Percentiles rank a stretch among this genome's conserved stretches.
Conservation (phyloP, 2,113 vertebrate species). For the Carlito syrichta region DNA sequence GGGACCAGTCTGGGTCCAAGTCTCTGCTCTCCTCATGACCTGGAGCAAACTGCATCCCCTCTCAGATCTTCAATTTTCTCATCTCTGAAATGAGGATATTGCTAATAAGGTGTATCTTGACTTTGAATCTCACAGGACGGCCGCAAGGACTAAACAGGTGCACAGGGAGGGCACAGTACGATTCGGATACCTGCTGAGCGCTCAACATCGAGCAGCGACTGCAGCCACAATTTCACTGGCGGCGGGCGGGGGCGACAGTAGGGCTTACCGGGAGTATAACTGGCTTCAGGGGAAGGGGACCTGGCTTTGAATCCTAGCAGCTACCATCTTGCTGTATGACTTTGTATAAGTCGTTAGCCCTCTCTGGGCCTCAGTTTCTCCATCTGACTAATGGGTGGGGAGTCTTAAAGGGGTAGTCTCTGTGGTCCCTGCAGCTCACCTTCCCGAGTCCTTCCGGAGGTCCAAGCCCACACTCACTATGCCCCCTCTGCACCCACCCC, state of each 20-base stretch:
- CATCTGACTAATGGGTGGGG: not conserved
- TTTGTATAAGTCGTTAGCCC: not conserved
- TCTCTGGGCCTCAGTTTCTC: not conserved
- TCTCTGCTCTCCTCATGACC: not conserved
- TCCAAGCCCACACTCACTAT: not conserved
- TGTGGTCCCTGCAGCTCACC: not conserved
- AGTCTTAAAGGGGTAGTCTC: not conserved
- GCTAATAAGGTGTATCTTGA: not conserved
- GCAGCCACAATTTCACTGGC: not conserved
- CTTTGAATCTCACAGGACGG: not conserved
- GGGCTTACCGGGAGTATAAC: not conserved
- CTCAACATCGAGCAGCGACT: accelerated
- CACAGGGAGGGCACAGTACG: accelerated
- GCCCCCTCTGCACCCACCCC: not conserved
- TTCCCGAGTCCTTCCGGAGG: not conserved
- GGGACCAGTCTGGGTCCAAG: not conserved
- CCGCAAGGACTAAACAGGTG: not conserved
- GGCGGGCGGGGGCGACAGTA: not conserved
- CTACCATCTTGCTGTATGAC: not conserved
- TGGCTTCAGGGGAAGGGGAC: not conserved
- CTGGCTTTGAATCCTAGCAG: not conserved
- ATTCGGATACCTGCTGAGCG: not conserved
- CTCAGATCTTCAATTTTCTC: not conserved
- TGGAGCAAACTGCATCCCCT: not conserved
- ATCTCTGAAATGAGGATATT: not conserved